Evolutionary conservation across 1,140 invertebrate species (phyloP).

Genomic region (Apis laboriosa): DNA sequence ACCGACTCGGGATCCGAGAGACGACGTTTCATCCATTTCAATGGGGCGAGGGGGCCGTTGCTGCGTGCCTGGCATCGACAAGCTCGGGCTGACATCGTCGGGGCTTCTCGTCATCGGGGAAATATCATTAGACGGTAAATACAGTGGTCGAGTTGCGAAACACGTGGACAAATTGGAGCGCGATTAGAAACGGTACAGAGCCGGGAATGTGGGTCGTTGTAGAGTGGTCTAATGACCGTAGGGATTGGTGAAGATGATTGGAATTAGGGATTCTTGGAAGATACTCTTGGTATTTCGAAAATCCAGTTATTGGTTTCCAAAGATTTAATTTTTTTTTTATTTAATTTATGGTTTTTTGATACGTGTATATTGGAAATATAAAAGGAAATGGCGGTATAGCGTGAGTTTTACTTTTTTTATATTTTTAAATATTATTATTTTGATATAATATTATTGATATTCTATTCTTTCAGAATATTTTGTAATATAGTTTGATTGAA

Average conservation of each 20-base stretch:
- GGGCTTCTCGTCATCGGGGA: constrained; percentile 22
- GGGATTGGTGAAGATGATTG: background rate
- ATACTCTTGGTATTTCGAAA: background rate
- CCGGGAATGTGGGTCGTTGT: constrained; percentile 6
- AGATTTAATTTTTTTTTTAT: too few species aligned
- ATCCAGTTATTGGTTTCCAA: too few species aligned
- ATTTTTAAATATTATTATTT: too few species aligned
- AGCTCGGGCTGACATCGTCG: constrained; percentile 27
- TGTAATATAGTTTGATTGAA: too few species aligned
- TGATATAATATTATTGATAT: too few species aligned
- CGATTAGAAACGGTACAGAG: constrained; percentile 24
- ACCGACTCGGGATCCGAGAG: constrained; percentile 5
- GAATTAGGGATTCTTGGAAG: background rate
- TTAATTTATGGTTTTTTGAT: too few species aligned
- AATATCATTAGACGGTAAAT: constrained; percentile 50
- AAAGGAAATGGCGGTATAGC: too few species aligned
- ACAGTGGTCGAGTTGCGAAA: constrained; percentile 42
- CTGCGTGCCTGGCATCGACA: constrained; percentile 51
- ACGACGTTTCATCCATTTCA: constrained; percentile 56
- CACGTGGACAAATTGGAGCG: constrained; percentile 38
- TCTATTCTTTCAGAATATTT: too few species aligned
- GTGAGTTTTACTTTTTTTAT: too few species aligned
- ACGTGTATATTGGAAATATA: too few species aligned
- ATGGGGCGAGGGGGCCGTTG: constrained; percentile 28
- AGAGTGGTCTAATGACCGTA: background rate